Evolutionary conservation across 2,888 invertebrate species (phyloP).

Genomic region (Lasioglossum marginatum): DNA sequence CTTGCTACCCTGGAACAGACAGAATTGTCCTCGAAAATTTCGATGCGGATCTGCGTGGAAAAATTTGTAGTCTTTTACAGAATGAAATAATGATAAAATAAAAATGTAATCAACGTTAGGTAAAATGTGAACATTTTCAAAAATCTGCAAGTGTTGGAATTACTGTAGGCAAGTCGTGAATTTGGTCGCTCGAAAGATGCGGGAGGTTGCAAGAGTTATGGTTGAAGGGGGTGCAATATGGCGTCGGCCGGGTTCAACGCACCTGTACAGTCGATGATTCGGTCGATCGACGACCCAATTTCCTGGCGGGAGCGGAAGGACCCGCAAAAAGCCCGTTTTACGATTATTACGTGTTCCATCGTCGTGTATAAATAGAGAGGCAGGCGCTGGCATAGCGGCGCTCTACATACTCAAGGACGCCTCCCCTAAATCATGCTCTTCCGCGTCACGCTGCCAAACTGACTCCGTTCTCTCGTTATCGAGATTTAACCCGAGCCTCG

Average conservation of each 20-base stretch:
- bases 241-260: slow-evolving; percentile 10
- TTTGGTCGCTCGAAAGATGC: not conserved
- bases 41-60: not conserved
- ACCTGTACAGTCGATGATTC: slow-evolving; percentile 9
- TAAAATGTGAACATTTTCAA: not conserved
- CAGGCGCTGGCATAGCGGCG: slow-evolving; percentile 19
- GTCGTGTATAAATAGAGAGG: slow-evolving; percentile 55
- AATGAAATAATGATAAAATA: not conserved
- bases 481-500: slow-evolving; percentile 53
- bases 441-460: slow-evolving; percentile 45
- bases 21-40: not conserved
- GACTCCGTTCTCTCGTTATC: slow-evolving; percentile 52
- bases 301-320: slow-evolving; percentile 15
- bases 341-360: slow-evolving; percentile 62
- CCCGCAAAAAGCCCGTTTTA: slow-evolving; percentile 54
- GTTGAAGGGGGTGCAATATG: not conserved
- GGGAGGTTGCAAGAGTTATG: not conserved
- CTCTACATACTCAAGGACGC: slow-evolving; percentile 29
- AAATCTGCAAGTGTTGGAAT: not conserved
- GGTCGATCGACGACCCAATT: slow-evolving; percentile 44
- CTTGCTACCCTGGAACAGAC: not conserved
- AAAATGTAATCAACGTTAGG: not conserved
- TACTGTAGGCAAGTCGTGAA: not conserved
- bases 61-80: not conserved
- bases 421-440: slow-evolving; percentile 57